Base-by-base conservation (phyloP, 1,140 invertebrate genomes). In the Sarcophaga peregrina region DNA sequence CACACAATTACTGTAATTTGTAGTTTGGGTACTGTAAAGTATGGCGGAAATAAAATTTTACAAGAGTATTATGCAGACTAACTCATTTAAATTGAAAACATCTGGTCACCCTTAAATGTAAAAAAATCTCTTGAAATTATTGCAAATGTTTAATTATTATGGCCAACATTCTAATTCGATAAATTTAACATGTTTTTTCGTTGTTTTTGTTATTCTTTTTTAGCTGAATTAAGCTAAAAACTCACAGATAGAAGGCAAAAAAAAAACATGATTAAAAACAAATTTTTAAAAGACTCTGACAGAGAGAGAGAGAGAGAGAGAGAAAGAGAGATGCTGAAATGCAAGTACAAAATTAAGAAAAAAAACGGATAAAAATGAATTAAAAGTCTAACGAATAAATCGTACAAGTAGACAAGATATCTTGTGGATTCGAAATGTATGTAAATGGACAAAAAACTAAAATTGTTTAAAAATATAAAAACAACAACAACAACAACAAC, bases 231-330 rank as follows among this genome's bases (percentile, higher is more conserved):
- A 68, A 20, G 20, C 54, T 58, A 58, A n/a, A 58, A 58, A 37
- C 13, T 58, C n/a, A n/a, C 3, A 58, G 15, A 15, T 15, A n/a
- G 15, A 11, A 68, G 8, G 20, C n/a, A 68, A 68, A 68, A 17
- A 68, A 68, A 68, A 68, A 68, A 68, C 17, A 58, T 13, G 15
- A 37, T 37, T 37, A 62, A 62, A 62, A 68, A 68, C 62, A 68
- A 20, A 68, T 68, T 20, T 9, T 52, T 9, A 52, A 13, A 68
- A 68, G 62, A 68, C n/a, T 25, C n/a, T 25, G 5, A 52, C 17
- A 25, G 62, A 20, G 62, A 25, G 4, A 68, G 20, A 68, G 9
- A 50, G 11, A 58, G 9, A n/a, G n/a, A n/a, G n/a, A 37, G 25
- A 37, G 4, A 4, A 37, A 37, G 4, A 37, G 25, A 37, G 25